phyloP scores from a whole-genome alignment of 2,113 vertebrate genomes.

The Nyctereutes procyonoides region DNA sequence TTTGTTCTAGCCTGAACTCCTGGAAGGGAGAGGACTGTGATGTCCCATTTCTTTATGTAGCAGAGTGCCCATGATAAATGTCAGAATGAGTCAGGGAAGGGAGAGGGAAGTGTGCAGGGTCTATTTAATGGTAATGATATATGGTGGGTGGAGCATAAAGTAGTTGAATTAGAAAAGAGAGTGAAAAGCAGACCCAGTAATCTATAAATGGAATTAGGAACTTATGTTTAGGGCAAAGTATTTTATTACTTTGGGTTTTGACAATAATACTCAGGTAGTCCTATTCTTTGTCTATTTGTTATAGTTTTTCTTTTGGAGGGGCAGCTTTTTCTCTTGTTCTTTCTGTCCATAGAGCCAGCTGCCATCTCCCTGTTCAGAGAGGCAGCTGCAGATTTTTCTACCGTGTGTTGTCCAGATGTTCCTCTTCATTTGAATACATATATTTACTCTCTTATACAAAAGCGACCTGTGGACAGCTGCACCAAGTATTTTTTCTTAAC shows the following conservation, averaged over 20 bases:
- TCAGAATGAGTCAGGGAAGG: background rate
- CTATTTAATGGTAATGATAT: background rate
- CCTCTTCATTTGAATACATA: slow-evolving; percentile 34
- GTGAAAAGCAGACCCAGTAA: background rate
- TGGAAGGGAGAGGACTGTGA: background rate
- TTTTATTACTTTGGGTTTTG: background rate
- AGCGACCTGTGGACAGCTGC: background rate
- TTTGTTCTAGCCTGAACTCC: background rate
- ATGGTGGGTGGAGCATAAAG: background rate
- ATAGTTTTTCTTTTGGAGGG: background rate
- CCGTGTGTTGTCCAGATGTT: background rate
- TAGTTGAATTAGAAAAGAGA: background rate
- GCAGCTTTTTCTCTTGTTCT: background rate
- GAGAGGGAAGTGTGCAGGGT: background rate
- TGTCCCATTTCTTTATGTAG: background rate
- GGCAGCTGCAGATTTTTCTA: background rate
- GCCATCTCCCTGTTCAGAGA: background rate
- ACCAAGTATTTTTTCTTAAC: background rate
- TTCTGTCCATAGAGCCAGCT: background rate
- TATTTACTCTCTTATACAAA: slow-evolving; percentile 26
- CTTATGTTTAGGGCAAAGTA: background rate
- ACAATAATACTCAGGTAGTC: background rate
- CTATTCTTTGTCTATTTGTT: background rate
- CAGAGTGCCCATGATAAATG: background rate
- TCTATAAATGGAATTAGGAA: background rate